phyloP scores from a whole-genome alignment of 2,113 vertebrate genomes.

The Anguilla japonica region DNA sequence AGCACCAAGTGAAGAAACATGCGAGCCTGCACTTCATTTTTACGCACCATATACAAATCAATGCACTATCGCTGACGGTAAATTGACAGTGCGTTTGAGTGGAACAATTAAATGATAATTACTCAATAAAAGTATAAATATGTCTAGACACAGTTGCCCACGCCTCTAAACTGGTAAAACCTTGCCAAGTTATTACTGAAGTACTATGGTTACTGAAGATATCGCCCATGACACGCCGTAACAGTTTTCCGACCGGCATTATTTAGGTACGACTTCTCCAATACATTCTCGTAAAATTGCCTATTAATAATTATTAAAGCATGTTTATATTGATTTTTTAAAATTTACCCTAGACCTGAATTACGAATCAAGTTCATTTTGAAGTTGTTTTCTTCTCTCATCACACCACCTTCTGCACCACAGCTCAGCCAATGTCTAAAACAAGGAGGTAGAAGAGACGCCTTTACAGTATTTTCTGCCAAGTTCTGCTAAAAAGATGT shows the following conservation, averaged over 20 bases:
- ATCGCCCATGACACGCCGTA: neutral
- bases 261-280: neutral
- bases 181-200: neutral
- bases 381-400: slow-evolving; percentile 18
- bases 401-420: neutral
- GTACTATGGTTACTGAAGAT: neutral
- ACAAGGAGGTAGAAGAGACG: slow-evolving; percentile 40
- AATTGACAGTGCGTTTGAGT: neutral
- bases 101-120: neutral
- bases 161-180: neutral
- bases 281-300: neutral
- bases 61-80: neutral
- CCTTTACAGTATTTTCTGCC: slow-evolving; percentile 49
- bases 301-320: neutral
- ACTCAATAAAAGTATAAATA: neutral
- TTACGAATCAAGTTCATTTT: neutral
- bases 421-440: slow-evolving; percentile 23
- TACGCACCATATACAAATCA: slow-evolving; percentile 8
- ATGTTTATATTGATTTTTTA: neutral
- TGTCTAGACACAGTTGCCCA: neutral
- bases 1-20: neutral
- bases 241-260: neutral
- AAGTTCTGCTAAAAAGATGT: slow-evolving; percentile 45
- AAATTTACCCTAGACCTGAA: neutral
- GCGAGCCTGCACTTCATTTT: neutral